Base-by-base conservation (phyloP, 2,888 invertebrate species). In the Diarsia mendica region DNA sequence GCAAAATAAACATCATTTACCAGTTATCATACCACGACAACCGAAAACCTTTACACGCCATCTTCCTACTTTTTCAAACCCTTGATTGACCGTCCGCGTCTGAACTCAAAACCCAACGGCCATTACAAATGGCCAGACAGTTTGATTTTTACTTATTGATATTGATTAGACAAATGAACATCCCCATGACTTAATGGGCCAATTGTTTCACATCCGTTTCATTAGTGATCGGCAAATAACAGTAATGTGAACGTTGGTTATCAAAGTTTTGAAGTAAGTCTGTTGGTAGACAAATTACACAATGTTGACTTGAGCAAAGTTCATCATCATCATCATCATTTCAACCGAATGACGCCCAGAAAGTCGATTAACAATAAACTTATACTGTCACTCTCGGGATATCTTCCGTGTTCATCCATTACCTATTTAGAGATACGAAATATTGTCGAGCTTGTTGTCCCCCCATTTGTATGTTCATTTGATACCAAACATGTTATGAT, bases 121-220 rank as follows among this genome's bases (percentile, higher is more conserved):
- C 63, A 69, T 70, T 55, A 13, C 46, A 23, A 76, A 81, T 85
- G 84, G 82, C 74, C 85, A 80, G 68, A 65, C 82, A 46, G 83
- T 89, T 89, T 85, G 86, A 89, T 89, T 89, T 89, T 86, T 78
- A 85, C 83, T 90, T 89, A 90, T 90, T 91, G 85, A 77, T 88
- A 90, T 90, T 89, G 89, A 91, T 91, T 88, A 89, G 86, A 64
- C 86, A 89, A 89, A 89, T 86, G 88, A 87, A 84, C 91, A 90
- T 87, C 90, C 91, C 91, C 89, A 89, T 87, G 83, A 75, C 68
- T 70, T 86, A 81, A 89, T 86, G 81, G 85, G 72, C 83, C 88
- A 89, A 89, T 89, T 89, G 89, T 72, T 67, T 49, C 67, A 85
- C 88, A 82, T 88, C 88, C 88, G 88, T 78, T 82, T 51, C 53